Evolutionary conservation across 2,113 vertebrate species (phyloP).

Genomic region (Natator depressus): DNA sequence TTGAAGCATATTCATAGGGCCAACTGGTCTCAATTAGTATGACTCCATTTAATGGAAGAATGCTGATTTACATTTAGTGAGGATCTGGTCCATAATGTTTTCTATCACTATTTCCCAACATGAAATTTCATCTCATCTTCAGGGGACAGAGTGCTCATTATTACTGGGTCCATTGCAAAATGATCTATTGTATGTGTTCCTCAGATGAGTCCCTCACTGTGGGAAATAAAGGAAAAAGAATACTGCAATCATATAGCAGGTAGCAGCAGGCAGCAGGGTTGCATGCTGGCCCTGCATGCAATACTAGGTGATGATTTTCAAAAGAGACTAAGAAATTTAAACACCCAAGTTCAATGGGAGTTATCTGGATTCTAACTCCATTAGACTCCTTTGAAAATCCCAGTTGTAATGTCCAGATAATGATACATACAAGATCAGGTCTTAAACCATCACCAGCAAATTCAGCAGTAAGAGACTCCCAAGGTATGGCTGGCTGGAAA

Average conservation of each 20-base stretch:
- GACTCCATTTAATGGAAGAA: not conserved
- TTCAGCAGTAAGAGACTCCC: not conserved
- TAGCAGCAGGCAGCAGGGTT: no score
- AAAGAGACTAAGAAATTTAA: no score
- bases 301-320: no score
- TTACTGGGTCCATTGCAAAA: not conserved
- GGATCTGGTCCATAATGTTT: not conserved
- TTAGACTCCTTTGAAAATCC: not conserved
- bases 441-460: not conserved
- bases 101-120: accelerated
- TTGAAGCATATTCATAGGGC: not conserved
- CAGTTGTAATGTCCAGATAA: accelerated
- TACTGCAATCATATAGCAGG: not conserved
- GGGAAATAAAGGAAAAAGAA: not conserved
- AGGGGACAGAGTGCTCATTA: not conserved
- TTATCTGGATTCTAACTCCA: not conserved
- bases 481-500: not conserved
- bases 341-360: not conserved
- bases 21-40: not conserved
- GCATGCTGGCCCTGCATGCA: no score
- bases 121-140: not conserved
- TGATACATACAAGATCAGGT: not conserved
- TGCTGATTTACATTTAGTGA: not conserved
- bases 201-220: not conserved
- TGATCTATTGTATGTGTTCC: not conserved